Evolutionary conservation across 2,797 vertebrate genomes (phyloP), one percentile per base, ranked within the genome.

Genomic region (Dendrocincla fuliginosa): DNA sequence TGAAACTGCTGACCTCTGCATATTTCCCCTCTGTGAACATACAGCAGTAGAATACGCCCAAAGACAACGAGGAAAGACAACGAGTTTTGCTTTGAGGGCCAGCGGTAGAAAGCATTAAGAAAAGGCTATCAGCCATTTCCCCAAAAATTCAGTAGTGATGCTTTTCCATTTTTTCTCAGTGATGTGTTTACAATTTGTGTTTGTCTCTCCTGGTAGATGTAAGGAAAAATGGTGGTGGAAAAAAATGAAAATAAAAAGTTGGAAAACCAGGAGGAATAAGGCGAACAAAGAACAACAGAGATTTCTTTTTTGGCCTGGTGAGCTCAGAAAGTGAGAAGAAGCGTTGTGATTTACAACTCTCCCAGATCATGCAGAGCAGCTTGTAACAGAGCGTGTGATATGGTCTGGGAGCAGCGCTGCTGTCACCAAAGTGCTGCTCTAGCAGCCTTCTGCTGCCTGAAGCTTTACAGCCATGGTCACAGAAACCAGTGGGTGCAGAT

Each of bases 1-100:
- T 93, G 84, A 84, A 96, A 96, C 57, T 96, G 95, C 91, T 96
- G 95, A 95, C 82, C 59, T 84, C 69, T 91, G 85, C 77, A 71
- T 92, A 88, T 94, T 96, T 96, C 75, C 81, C 42, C 73, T 81
- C 82, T 87, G 82, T 47, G 93, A 84, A 30, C 49, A 85, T 44
- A 33, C n/a, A 95, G 78, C 79, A 85, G 76, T 16, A 93, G 92
- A 96, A 92, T 70, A 96, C 90, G 32, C 93, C 96, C 95, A 92
- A 80, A 89, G 78, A 92, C 75, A 67, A 84, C 0, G 46, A 89
- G 27, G 75, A 86, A 78, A 90, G 76, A 93, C 73, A 57, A 79
- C 0, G 50, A 91, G 30, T 78, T 89, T 78, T 87, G 5, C 64
- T 89, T 87, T 64, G 82, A 92, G 68, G 83, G 44, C 39, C 41